These are phyloP conservation scores for Pseudolycoriella hygida DNA, from an alignment of 2,888 invertebrate species.

Conservation along the genomic window DNA sequence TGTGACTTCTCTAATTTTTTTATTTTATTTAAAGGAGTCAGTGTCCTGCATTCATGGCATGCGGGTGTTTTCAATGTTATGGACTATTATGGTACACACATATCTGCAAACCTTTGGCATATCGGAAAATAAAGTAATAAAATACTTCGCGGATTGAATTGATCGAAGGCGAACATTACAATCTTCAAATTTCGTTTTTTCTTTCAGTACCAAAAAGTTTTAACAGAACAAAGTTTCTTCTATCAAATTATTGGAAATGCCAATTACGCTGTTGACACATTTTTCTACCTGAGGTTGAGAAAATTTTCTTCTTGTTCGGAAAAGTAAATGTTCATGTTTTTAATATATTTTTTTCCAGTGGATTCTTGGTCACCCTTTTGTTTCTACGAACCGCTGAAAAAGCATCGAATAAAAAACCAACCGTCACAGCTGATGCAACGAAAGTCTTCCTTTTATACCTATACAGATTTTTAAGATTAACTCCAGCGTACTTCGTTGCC, in stretches of 20 bases:
- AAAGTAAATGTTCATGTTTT: background rate
- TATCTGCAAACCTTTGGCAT: constrained; percentile 67
- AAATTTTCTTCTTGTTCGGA: background rate
- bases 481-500: constrained; percentile 66
- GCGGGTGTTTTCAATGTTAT: constrained; percentile 57
- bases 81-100: constrained; percentile 75
- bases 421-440: background rate
- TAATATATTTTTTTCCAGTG: constrained; percentile 17
- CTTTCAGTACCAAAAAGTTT: constrained; percentile 45
- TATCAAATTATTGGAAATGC: constrained; percentile 75
- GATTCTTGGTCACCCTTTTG: constrained; percentile 52
- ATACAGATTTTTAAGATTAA: constrained; percentile 53
- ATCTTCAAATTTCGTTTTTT: constrained; percentile 8
- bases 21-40: too few relatives aligned
- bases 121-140: constrained; percentile 38
- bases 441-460: constrained; percentile 28
- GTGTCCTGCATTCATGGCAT: constrained; percentile 62
- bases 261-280: constrained; percentile 71
- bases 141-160: background rate
- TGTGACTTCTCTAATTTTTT: too few relatives aligned
- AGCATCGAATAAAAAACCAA: background rate
- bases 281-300: constrained; percentile 55
- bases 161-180: background rate
- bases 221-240: constrained; percentile 57
- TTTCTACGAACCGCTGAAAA: constrained; percentile 40